phyloP scores from a whole-genome alignment of 64 coral and sea anemone genomes.

The Pocillopora verrucosa region DNA sequence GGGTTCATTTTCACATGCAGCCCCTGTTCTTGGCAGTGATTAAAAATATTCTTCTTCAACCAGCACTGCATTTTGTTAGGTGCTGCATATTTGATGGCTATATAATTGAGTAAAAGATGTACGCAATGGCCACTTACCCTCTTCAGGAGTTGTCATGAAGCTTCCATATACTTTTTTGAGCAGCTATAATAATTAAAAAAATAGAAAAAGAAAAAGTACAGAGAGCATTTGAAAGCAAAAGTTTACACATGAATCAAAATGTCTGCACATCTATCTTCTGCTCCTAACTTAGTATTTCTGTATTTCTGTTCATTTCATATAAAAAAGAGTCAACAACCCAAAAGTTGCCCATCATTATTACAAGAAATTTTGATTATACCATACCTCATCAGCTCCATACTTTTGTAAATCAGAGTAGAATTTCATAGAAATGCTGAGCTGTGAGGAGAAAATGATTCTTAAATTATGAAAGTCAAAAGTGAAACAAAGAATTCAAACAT shows the following conservation, averaged over 20 bases:
- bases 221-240: no score
- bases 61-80: no score
- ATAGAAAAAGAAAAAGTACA: not conserved
- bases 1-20: no score
- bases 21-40: no score
- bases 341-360: not conserved
- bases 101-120: not conserved
- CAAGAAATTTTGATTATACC: not conserved
- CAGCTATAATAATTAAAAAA: slow-evolving; percentile 32
- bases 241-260: no score
- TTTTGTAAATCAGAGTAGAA: slow-evolving; percentile 91
- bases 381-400: slow-evolving; percentile 98
- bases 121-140: slow-evolving; percentile 7
- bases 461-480: no score
- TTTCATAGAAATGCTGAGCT: slow-evolving; percentile 98
- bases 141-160: slow-evolving; percentile 46
- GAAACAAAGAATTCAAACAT: no score
- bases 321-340: not conserved
- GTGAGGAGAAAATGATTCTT: not conserved
- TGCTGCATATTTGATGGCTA: not conserved
- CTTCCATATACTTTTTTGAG: slow-evolving; percentile 67
- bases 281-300: no score
- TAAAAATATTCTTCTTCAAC: no score
- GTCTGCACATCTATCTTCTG: no score
- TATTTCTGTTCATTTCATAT: no score